A percentile compares a stretch with the other conserved stretches of the same genome.
Conservation (phyloP, 2,888 invertebrate species). For the Nomada ferruginata region DNA sequence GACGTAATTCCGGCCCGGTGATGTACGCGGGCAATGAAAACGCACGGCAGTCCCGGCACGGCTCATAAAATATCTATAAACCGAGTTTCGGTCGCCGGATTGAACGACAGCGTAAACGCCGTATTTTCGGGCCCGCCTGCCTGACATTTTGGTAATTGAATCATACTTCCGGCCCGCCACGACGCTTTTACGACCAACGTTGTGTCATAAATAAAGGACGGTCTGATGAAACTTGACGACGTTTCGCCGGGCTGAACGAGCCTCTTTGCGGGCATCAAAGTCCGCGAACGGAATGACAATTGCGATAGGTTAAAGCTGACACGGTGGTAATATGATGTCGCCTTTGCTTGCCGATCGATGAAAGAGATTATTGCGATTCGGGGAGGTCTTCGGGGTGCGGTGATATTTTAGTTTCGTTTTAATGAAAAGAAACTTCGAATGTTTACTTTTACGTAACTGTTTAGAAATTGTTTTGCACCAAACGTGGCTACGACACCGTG, state of each 20-base stretch:
- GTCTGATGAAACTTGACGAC: conserved; percentile 28
- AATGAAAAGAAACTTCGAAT: no score
- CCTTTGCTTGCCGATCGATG: not conserved
- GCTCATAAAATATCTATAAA: conserved; percentile 59
- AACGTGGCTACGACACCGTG: no score
- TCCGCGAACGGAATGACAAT: conserved; percentile 4
- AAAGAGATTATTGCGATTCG: no score
- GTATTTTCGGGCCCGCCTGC: conserved; percentile 36
- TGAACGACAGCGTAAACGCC: conserved; percentile 48
- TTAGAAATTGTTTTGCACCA: no score
- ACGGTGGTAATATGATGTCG: not conserved
- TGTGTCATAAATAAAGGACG: conserved; percentile 12
- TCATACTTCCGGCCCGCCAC: conserved; percentile 39
- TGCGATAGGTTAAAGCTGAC: no score
- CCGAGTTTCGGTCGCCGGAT: conserved; percentile 49
- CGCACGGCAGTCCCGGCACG: conserved; percentile 13
- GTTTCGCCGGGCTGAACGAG: not conserved
- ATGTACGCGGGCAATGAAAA: conserved; percentile 48
- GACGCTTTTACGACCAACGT: conserved; percentile 27
- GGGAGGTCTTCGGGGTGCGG: no score
- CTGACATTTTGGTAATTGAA: conserved; percentile 54
- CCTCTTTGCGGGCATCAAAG: not conserved
- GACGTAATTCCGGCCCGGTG: conserved; percentile 40
- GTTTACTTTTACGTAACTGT: no score
- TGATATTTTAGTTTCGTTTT: no score